phyloP scores from a whole-genome alignment of 2,797 vertebrate genomes.

The Selene dorsalis region DNA sequence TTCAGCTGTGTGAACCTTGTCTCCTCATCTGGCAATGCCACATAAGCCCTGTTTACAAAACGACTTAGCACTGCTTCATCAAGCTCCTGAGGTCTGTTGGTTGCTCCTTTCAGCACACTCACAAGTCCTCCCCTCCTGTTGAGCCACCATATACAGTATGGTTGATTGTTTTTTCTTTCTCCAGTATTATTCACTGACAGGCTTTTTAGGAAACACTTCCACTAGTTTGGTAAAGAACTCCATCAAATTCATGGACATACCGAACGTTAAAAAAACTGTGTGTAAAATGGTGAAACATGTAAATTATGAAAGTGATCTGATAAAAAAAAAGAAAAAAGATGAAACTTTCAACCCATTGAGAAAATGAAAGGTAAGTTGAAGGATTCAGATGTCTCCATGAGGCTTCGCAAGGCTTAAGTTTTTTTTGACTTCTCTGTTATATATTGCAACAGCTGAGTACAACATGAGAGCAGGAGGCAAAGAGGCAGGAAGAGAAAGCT shows the following conservation, averaged over 20 bases:
- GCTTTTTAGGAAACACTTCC: too few species aligned
- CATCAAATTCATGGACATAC: not conserved
- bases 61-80: constrained; percentile 79
- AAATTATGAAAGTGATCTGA: not conserved
- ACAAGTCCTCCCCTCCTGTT: constrained; percentile 85
- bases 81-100: constrained; percentile 93
- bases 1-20: constrained; percentile 89
- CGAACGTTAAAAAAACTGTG: not conserved
- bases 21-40: constrained; percentile 93
- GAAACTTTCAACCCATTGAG: not conserved
- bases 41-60: constrained; percentile 95
- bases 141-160: not conserved
- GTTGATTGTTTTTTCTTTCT: too few species aligned
- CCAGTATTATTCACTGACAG: too few species aligned
- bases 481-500: constrained; percentile 33
- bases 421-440: constrained; percentile 10
- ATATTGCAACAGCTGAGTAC: constrained; percentile 11
- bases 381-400: not conserved
- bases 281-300: not conserved
- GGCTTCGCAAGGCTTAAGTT: not conserved
- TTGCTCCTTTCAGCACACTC: constrained; percentile 96
- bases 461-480: constrained; percentile 31
- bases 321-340: not conserved
- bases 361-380: not conserved
- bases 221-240: constrained; percentile 1